Evolutionary conservation across 1,140 invertebrate species (phyloP), one percentile per base, ranked within the genome.

Genomic region (Chlorops oryzae): DNA sequence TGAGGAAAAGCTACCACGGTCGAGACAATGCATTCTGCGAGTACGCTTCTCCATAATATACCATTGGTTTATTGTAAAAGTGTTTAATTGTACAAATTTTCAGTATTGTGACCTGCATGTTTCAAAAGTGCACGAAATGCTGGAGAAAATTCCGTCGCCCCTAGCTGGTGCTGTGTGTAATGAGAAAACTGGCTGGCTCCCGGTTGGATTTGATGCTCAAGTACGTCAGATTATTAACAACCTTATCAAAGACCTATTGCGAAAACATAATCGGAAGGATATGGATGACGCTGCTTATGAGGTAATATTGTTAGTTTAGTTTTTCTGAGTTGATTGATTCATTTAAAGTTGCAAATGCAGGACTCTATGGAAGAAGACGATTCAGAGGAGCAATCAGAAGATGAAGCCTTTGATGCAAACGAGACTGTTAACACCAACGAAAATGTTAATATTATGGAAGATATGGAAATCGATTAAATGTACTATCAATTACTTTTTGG

Each of bases 41-140:
- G 57, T 58, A 54, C 52, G 41, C 22, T 17, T 27, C 24, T 22
- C 12, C 5, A 38, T 13, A 25, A 37, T 35, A 28, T 25, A 48
- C 17, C 24, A 47, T 38, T 49, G 5, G 9, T 28, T 41, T 45
- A 22, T 7, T 18, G 42, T 28, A 28, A 22, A 46, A 27, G 46
- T 38, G 23, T 21, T 25, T 23, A 23, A 23, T 43, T 34, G 28
- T 41, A 18, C 32, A 42, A 9, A 56, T 51, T 77, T 76, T 51
- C 73, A 92, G 81, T 85, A 89, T 60, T 89, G 87, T 63, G 88
- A 96, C 66, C 78, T 96, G 23, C 72, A 85, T n/a, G 74, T 90
- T n/a, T 79, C 83, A 0, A 88, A 92, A 76, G 86, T 96, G 50
- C 84, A 93, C 68, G 80, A 81, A 55, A 80, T 93, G 74, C 57